These are phyloP conservation scores for Scaptodrosophila lebanonensis DNA, from an alignment of 1,140 invertebrate species.

Conservation along the genomic window DNA sequence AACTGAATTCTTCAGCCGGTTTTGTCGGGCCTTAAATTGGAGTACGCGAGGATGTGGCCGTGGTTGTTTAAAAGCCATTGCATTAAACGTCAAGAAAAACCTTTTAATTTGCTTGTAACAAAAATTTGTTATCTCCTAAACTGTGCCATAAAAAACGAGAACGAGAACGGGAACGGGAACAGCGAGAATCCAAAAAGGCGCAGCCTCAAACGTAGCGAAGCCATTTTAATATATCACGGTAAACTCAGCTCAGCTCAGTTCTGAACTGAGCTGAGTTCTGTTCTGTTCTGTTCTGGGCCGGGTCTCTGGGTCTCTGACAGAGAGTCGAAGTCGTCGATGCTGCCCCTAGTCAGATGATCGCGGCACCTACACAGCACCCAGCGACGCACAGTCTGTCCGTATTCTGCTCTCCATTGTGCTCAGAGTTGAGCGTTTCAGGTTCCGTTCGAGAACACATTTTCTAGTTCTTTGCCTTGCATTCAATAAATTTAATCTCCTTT, in stretches of 20 bases:
- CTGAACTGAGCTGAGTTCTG: too few relatives aligned
- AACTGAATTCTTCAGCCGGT: slow-evolving; percentile 63
- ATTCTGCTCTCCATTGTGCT: too few relatives aligned
- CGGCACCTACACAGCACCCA: slow-evolving; percentile 24
- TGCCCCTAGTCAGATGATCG: too few relatives aligned
- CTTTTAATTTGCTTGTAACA: slow-evolving; percentile 77
- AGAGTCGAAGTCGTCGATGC: slow-evolving; percentile 2
- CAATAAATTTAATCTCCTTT: too few relatives aligned
- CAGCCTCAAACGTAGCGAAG: slow-evolving; percentile 25
- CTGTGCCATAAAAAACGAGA: slow-evolving; percentile 76
- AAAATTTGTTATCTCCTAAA: slow-evolving; percentile 77
- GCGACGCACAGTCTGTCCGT: background rate
- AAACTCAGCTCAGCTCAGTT: too few relatives aligned
- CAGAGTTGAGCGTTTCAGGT: too few relatives aligned
- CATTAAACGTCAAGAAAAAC: slow-evolving; percentile 65
- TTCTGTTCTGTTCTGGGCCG: too few relatives aligned
- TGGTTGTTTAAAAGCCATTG: slow-evolving; percentile 53
- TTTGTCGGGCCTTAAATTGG: background rate
- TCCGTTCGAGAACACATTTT: too few relatives aligned
- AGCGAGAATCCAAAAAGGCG: background rate
- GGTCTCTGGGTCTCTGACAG: too few relatives aligned
- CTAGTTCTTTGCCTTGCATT: too few relatives aligned
- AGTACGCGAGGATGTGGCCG: slow-evolving; percentile 10
- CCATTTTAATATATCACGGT: slow-evolving; percentile 73
- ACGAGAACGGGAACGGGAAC: slow-evolving; percentile 46